Evolutionary conservation across 2,113 vertebrate genomes (phyloP), one percentile per base, ranked within the genome.

Genomic region (Ondatra zibethicus): DNA sequence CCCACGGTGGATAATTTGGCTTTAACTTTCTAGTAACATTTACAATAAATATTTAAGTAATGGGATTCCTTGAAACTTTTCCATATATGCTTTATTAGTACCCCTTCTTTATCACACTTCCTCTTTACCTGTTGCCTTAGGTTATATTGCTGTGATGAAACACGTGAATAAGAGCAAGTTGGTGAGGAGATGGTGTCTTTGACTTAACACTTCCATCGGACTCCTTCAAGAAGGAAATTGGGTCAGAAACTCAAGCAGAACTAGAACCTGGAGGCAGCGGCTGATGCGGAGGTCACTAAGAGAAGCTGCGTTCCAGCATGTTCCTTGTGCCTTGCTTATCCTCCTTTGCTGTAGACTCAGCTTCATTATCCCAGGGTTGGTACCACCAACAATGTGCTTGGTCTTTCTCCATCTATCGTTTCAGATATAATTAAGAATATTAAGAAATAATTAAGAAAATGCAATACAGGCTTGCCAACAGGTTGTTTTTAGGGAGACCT

Each of bases 311-410:
- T n/a, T 58, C 19, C 58, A 58, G 58, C 58, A 58, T 58, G 58
- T 58, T 84, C n/a, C n/a, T 84, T n/a, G 17, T 42, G 13, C 27
- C 11, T 63, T 42, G 7, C 81, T 84, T 3, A 61, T 25, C 14
- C 36, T 10, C 7, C 25, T 85, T 63, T 31, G 1, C 45, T 45
- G 63, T 2, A 39, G 3, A 45, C 58, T 84, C 25, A 10, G 25
- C 5, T 45, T 39, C n/a, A 19, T 7, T 0, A 17, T 36, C 21
- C 8, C 7, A 19, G n/a, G 2, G 14, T 10, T 42, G 7, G 2
- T 19, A 31, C 23, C 14, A 29, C 13, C 58, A 84, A 17, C 25
- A 29, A 19, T 63, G 11, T 3, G 7, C 80, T 61, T 84, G n/a
- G 7, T 25, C 25, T 13, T 65, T 16, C 58, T 7, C 3, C n/a